Conservation (phyloP, 1,140 invertebrate genomes). For the Pseudobourletiella spinata region DNA sequence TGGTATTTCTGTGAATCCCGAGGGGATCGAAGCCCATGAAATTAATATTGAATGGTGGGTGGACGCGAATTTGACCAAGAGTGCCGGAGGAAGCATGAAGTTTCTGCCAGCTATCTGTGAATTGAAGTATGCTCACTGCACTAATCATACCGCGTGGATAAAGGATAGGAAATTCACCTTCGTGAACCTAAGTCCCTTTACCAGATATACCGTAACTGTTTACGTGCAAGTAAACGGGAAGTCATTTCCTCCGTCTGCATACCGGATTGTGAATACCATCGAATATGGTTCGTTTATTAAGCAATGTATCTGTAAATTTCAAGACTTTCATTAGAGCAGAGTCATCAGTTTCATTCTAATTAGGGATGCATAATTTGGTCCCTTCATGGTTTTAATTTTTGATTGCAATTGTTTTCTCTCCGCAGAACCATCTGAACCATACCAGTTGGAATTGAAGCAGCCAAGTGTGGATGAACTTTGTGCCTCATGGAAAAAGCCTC, state of each 20-base stretch:
- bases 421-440: slow-evolving; percentile 54
- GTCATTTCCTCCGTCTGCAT: slow-evolving; percentile 52
- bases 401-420: neutral
- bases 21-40: slow-evolving; percentile 44
- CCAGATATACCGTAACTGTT: slow-evolving; percentile 65
- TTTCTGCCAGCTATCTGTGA: slow-evolving; percentile 52
- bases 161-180: slow-evolving; percentile 3
- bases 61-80: slow-evolving; percentile 36
- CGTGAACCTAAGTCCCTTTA: slow-evolving; percentile 55
- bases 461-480: slow-evolving; percentile 53
- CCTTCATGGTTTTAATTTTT: neutral
- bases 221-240: slow-evolving; percentile 51
- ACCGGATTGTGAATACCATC: slow-evolving; percentile 50
- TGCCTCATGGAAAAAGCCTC: slow-evolving; percentile 57
- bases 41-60: slow-evolving; percentile 50
- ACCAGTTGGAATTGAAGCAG: slow-evolving; percentile 54
- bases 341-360: neutral
- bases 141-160: slow-evolving; percentile 22
- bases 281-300: slow-evolving; percentile 48
- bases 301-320: neutral
- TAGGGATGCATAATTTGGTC: neutral
- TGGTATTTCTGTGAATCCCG: slow-evolving; percentile 47
- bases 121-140: slow-evolving; percentile 38
- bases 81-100: slow-evolving; percentile 46
- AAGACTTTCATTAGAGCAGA: neutral